phyloP scores from a whole-genome alignment of 2,113 vertebrate species.

The Mystacornis crossleyi region DNA sequence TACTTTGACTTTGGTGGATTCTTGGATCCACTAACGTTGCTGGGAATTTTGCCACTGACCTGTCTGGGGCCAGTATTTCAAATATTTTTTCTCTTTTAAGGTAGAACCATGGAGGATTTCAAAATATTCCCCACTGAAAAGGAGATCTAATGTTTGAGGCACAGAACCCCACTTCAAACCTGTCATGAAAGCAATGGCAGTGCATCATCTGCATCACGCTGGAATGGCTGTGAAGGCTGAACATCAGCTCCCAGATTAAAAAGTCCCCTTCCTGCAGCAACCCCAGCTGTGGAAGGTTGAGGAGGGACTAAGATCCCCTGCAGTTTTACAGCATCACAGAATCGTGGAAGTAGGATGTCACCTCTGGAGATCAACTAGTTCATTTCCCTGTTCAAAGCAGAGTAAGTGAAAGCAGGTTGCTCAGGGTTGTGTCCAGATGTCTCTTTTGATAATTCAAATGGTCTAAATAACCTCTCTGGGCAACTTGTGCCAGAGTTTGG shows the following conservation, averaged over 20 bases:
- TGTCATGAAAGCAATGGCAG: not conserved
- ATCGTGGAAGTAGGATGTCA: not conserved
- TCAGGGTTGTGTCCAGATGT: not conserved
- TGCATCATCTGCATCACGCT: not conserved
- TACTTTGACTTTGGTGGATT: not conserved
- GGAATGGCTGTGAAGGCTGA: not conserved
- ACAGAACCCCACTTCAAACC: not conserved
- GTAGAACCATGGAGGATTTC: not conserved
- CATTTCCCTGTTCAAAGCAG: not conserved
- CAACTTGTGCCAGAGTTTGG: not conserved
- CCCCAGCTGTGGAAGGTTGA: not conserved
- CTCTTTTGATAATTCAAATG: not conserved
- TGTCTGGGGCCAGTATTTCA: not conserved
- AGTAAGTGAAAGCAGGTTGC: not conserved
- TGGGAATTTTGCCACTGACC: slow-evolving; percentile 2
- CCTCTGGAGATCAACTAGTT: not conserved
- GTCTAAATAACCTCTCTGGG: not conserved
- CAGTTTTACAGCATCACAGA: not conserved
- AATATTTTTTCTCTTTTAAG: not conserved
- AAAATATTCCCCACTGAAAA: not conserved
- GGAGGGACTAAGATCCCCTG: not conserved
- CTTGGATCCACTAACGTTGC: not conserved
- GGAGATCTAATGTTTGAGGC: not conserved
- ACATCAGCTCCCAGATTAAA: not conserved
- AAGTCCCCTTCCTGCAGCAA: not conserved